Conservation (phyloP, 2,888 invertebrate species). For the Theodoxus fluviatilis region DNA sequence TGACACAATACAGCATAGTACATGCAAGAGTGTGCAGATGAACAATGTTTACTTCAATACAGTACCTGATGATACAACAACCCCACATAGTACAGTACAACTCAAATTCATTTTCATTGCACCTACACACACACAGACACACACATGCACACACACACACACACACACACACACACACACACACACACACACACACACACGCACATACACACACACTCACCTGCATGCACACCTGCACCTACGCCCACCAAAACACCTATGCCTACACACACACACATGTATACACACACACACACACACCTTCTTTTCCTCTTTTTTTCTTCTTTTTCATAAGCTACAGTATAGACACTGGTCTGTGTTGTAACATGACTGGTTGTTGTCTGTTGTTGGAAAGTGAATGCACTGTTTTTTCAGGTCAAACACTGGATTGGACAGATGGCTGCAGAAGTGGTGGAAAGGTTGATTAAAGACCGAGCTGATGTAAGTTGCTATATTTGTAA, state of each 20-base stretch:
- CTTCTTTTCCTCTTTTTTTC: no score
- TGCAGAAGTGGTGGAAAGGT: conserved; percentile 82
- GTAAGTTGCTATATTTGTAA: conserved; percentile 47
- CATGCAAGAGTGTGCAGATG: no score
- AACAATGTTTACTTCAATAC: no score
- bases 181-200: conserved; percentile 8
- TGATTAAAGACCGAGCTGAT: conserved; percentile 75
- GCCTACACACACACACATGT: conserved; percentile 12
- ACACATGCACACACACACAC: neutral
- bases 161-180: neutral
- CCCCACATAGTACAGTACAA: no score
- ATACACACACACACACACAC: conserved; percentile 16
- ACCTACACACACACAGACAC: conserved; percentile 17
- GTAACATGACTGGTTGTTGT: no score
- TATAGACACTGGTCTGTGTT: no score
- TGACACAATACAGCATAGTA: no score
- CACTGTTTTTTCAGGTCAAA: conserved; percentile 58
- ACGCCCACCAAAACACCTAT: conserved; percentile 5
- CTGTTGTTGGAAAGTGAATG: no score
- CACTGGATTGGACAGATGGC: conserved; percentile 85
- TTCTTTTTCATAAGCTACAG: no score
- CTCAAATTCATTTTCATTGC: no score
- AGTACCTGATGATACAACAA: no score
- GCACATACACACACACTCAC: neutral
- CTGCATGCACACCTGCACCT: neutral